Evolutionary conservation across 1,140 invertebrate genomes (phyloP), one percentile per base, ranked within the genome.

Genomic region (Chymomyza costata): DNA sequence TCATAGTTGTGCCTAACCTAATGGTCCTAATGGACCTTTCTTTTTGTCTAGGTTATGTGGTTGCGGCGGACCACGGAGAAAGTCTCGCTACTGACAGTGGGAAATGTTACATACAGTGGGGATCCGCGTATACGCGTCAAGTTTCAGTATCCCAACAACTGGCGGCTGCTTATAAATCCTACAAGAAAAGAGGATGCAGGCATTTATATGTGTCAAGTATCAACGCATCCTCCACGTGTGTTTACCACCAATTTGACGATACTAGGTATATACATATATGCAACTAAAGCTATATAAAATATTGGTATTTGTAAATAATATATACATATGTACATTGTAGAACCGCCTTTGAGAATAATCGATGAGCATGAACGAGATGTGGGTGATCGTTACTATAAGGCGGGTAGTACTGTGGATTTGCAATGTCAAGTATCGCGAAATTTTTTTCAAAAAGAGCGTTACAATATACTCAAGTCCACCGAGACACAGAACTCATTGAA

Each of bases 111-210:
- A 1, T 93, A 93, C 69, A 91, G 90, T 53, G 92, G 91, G 0
- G 92, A 93, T 81, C 88, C 89, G 19, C 87, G 92, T 35, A 90
- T 93, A 56, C 89, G 88, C 14, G 88, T 93, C 28, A 91, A 91
- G 65, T 93, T 92, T 84, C 91, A 93, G 70, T 94, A 95, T 83
- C 92, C 93, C 7, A 94, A 93, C 85, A 94, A 95, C 86, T 95
- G 93, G 92, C 90, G 92, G 54, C 86, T 95, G 28, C 55, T 92
- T 83, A 94, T 95, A 47, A 90, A 90, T 61, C 93, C 92, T 63
- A 92, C 93, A 16, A 91, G 90, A 35, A 87, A 89, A 45, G 88
- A 90, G 34, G 93, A 95, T 68, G 92, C 91, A 16, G 93, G 93
- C 10, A 86, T 92, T 7, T 95, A 95, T 54, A 92, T 94, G 88